Base-by-base conservation (phyloP, 2,113 vertebrate genomes). In the Eulemur rufifrons region DNA sequence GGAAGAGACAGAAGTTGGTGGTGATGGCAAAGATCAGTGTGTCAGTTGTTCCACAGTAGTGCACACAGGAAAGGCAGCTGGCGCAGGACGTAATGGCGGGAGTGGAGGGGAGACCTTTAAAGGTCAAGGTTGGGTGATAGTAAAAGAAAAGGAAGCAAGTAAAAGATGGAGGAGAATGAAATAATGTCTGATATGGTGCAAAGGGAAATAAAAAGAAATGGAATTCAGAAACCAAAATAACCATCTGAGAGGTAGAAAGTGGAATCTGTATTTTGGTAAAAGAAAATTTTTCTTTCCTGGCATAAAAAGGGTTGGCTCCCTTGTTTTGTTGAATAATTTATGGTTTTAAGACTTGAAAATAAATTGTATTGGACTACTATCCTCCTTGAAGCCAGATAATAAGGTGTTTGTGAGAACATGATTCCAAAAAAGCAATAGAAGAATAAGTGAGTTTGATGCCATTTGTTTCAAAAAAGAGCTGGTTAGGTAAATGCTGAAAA, bases 321-420 rank as follows among this genome's bases (percentile, higher is more conserved):
- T 42, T 21, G 18, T 66, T 63, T 91, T 54, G 23, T 37, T 23
- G 78, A 77, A 32, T 83, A 61, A 84, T 63, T n/a, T 73, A 18
- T 21, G 68, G 69, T 71, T 89, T 86, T 76, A 59, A 94, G 77
- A 56, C 17, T 87, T 92, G 52, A 39, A 78, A 74, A 50, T 13
- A 73, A 18, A 13, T 92, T 66, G 27, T 17, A 10, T 45, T 78
- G 83, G 37, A 37, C 45, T 47, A 25, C 2, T 64, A 7, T 64
- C 45, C 37, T 74, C 71, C 25, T 13, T n/a, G 54, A 86, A 89
- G 27, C 11, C 52, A 69, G 63, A 32, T 59, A 39, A 17, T 25
- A 27, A 59, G 54, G 10, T 61, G 59, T 71, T 39, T 78, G 23
- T 52, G 34, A 77, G 63, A 64, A n/a, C 61, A 23, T 14, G 20